Evolutionary conservation across 2,113 vertebrate genomes (phyloP).

Genomic region (Siniperca knerii): DNA sequence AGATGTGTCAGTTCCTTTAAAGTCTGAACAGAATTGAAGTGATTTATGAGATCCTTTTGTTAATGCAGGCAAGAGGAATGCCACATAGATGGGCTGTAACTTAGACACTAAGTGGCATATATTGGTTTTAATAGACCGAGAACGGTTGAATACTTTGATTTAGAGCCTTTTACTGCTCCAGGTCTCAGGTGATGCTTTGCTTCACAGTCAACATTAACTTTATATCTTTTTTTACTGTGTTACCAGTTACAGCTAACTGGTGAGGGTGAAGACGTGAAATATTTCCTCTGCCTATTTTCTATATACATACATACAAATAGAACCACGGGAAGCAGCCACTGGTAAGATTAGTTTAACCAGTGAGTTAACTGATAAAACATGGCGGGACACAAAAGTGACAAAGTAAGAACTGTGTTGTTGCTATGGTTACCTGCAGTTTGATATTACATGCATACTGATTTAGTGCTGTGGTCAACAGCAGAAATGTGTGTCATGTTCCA

Average conservation of each 20-base stretch:
- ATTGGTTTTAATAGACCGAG: constrained; percentile 80
- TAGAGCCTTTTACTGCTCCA: constrained; percentile 57
- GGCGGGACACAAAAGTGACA: neutral
- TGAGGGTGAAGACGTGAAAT: neutral
- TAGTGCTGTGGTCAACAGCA: neutral
- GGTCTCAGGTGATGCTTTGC: constrained; percentile 74
- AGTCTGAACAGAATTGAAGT: constrained; percentile 59
- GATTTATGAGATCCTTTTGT: constrained; percentile 72
- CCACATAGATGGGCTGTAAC: constrained; percentile 77
- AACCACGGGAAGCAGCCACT: neutral
- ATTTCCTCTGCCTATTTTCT: neutral
- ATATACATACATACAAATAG: neutral
- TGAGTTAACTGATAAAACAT: neutral
- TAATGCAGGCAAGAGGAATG: constrained; percentile 69
- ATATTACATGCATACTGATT: neutral
- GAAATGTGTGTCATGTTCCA: neutral
- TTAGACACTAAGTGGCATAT: constrained; percentile 76
- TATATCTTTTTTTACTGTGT: constrained; percentile 46
- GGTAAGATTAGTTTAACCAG: neutral
- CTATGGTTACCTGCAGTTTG: neutral
- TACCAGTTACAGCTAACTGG: neutral
- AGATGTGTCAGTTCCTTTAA: constrained; percentile 65
- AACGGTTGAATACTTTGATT: constrained; percentile 68
- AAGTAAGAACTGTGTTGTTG: neutral
- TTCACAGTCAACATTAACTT: constrained; percentile 59